Percentiles rank a stretch among this genome's conserved stretches.
These are phyloP conservation scores for Delphinapterus leucas DNA, from an alignment of 2,113 vertebrate genomes.

Conservation along the genomic window DNA sequence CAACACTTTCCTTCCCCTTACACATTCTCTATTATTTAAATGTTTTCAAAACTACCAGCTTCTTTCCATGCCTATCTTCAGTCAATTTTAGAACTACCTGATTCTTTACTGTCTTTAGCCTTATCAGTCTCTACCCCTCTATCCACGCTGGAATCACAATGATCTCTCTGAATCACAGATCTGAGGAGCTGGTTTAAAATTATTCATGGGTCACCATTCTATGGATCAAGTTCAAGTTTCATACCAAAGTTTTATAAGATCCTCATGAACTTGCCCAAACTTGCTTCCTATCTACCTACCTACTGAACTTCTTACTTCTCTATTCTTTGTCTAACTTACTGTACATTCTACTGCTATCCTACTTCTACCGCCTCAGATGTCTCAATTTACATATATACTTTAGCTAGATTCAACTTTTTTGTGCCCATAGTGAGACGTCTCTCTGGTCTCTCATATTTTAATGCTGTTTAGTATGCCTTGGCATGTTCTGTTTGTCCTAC, in stretches of 20 bases:
- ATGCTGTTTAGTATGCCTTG: not conserved
- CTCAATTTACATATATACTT: not conserved
- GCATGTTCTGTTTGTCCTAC: not conserved
- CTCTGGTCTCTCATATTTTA: not conserved
- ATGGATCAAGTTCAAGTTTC: not conserved
- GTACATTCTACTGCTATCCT: not conserved
- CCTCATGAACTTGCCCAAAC: not conserved
- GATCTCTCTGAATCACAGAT: not conserved
- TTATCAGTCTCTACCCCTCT: not conserved
- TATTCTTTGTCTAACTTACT: not conserved
- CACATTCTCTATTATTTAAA: not conserved
- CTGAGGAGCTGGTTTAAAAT: not conserved
- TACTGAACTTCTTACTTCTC: not conserved
- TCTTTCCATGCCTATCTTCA: not conserved
- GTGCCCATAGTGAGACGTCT: not conserved
- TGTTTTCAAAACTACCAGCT: not conserved
- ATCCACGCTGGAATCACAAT: not conserved
- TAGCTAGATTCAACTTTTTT: not conserved
- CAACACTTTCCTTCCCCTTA: not conserved
- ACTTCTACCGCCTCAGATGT: not conserved
- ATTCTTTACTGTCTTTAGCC: not conserved
- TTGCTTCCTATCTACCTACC: not conserved
- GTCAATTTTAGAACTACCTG: not conserved
- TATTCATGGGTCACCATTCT: not conserved
- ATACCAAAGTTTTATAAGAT: not conserved